Evolutionary conservation across 2,888 invertebrate genomes (phyloP).

Genomic region (Volucella bombylans): DNA sequence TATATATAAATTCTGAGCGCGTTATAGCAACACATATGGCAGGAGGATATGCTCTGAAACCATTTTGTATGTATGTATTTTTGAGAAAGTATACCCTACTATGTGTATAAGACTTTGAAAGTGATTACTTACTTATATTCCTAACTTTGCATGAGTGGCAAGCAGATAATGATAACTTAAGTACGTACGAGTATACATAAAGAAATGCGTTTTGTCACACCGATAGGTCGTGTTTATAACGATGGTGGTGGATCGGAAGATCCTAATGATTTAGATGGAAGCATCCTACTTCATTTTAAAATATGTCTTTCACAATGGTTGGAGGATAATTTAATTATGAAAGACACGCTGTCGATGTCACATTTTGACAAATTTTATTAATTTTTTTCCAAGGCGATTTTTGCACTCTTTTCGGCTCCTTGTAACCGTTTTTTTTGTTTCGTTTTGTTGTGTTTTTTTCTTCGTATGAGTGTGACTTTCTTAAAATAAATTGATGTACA

Average conservation of each 20-base stretch:
- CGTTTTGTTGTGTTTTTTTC: background rate
- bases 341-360: constrained; percentile 45
- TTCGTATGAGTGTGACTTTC: background rate
- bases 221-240: background rate
- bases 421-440: constrained; percentile 21
- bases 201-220: constrained; percentile 26
- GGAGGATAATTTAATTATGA: constrained; percentile 56
- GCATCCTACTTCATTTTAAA: background rate
- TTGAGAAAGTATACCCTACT: constrained; percentile 39
- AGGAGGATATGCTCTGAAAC: background rate
- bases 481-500: constrained; percentile 11
- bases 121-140: constrained; percentile 25
- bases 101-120: constrained; percentile 18
- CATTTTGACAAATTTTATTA: constrained; percentile 56
- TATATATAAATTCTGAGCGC: background rate
- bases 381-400: constrained; percentile 7
- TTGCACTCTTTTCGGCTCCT: background rate
- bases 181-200: background rate
- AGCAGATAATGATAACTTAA: constrained; percentile 48
- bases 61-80: background rate
- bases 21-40: background rate
- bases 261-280: background rate
- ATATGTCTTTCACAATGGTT: background rate
- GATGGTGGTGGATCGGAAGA: background rate
- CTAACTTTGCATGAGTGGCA: constrained; percentile 20